Conservation (phyloP, 2,113 vertebrate species). For the Anarhynchus alexandrinus region DNA sequence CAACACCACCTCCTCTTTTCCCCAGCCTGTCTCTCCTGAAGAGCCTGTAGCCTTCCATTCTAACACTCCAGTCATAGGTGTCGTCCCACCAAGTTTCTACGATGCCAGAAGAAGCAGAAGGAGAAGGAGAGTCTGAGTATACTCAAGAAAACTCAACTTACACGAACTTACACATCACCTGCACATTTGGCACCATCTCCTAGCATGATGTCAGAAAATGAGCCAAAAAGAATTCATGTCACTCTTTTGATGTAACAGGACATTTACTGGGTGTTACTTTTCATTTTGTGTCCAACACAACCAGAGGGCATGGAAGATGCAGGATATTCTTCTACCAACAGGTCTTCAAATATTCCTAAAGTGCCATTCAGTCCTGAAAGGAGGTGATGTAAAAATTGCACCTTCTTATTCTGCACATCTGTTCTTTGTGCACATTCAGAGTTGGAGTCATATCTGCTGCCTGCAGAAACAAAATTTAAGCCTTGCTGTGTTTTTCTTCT, state of each 20-base stretch:
- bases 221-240: neutral
- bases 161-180: neutral
- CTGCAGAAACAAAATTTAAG: neutral
- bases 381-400: neutral
- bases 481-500: neutral
- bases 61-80: too few species aligned
- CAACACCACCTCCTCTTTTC: too few species aligned
- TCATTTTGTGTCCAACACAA: neutral
- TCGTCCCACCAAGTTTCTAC: too few species aligned
- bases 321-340: neutral
- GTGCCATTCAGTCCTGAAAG: neutral
- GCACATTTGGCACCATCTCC: neutral
- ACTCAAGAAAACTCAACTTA: neutral
- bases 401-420: neutral
- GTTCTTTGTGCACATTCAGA: neutral
- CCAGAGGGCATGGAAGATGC: neutral
- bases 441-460: neutral
- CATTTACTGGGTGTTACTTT: neutral
- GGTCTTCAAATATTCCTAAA: neutral
- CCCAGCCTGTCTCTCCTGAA: too few species aligned
- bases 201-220: neutral
- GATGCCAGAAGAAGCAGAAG: too few species aligned
- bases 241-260: neutral
- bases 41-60: too few species aligned
- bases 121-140: neutral